Percentiles rank a stretch among this genome's conserved stretches.
phyloP scores from a whole-genome alignment of 2,113 vertebrate genomes.

The Setophaga petechia region DNA sequence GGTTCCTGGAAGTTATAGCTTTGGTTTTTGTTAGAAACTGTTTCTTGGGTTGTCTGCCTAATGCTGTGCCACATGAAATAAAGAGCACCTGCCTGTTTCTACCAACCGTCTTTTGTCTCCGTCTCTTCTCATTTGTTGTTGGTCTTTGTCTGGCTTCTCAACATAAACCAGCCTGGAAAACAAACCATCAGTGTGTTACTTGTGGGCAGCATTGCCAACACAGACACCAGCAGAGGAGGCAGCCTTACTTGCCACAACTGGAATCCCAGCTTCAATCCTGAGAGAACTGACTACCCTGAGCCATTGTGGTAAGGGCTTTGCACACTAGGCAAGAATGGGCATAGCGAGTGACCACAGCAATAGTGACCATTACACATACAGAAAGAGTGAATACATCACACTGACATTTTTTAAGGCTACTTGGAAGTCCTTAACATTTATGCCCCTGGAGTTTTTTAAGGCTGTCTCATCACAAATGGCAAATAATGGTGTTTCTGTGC shows the following conservation, averaged over 20 bases:
- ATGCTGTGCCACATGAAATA: conserved; percentile 73
- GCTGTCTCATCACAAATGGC: background rate
- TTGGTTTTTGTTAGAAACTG: conserved; percentile 62
- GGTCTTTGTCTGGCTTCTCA: background rate
- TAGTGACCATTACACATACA: background rate
- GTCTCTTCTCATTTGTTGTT: conserved; percentile 41
- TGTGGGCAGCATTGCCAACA: background rate
- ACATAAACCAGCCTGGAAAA: background rate
- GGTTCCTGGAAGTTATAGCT: conserved; percentile 35
- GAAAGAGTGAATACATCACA: background rate
- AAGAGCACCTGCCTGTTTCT: conserved; percentile 72
- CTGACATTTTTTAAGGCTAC: background rate
- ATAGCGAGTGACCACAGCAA: background rate
- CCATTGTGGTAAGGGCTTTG: background rate
- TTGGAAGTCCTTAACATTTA: background rate
- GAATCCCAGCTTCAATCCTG: background rate
- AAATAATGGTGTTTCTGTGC: background rate
- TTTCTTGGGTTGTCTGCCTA: conserved; percentile 68
- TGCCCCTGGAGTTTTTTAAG: background rate
- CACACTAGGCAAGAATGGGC: background rate
- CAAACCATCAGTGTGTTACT: background rate
- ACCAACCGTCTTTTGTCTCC: conserved; percentile 37
- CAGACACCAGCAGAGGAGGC: background rate
- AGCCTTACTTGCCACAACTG: background rate
- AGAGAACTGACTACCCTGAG: background rate